These are phyloP conservation scores for Gandaritis pyraliata DNA, from an alignment of 2,888 invertebrate species.

Conservation along the genomic window DNA sequence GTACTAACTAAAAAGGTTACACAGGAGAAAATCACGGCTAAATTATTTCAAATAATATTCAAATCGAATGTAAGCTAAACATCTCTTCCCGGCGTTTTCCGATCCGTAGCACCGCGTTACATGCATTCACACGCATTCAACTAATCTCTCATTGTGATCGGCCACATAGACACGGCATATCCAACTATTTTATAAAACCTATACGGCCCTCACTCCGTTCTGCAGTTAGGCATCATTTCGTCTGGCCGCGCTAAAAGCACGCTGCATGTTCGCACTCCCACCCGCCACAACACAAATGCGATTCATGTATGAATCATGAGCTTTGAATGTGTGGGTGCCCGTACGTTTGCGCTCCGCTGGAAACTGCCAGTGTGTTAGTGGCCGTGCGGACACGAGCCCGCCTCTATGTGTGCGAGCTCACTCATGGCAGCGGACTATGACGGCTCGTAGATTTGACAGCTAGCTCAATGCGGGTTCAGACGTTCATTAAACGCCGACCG, in stretches of 20 bases:
- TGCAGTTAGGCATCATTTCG: slow-evolving; percentile 81
- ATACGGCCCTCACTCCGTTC: slow-evolving; percentile 71
- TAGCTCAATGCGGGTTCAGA: slow-evolving; percentile 85
- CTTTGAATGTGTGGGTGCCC: slow-evolving; percentile 67
- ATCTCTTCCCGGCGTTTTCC: slow-evolving; percentile 67
- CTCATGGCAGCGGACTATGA: slow-evolving; percentile 85
- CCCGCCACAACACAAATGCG: slow-evolving; percentile 76
- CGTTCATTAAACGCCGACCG: slow-evolving; percentile 81
- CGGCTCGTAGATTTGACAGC: slow-evolving; percentile 86
- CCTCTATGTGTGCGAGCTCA: slow-evolving; percentile 75
- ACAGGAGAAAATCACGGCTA: background rate
- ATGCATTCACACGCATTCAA: slow-evolving; percentile 81
- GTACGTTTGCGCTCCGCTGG: slow-evolving; percentile 76
- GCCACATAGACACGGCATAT: slow-evolving; percentile 73
- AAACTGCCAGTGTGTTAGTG: slow-evolving; percentile 81
- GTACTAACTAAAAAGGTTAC: background rate
- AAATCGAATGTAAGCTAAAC: slow-evolving; percentile 18
- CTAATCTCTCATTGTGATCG: slow-evolving; percentile 81
- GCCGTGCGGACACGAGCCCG: slow-evolving; percentile 71
- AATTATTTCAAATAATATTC: background rate
- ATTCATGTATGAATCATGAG: slow-evolving; percentile 74
- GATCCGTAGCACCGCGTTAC: slow-evolving; percentile 71
- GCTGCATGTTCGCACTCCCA: slow-evolving; percentile 84
- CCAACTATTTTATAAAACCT: slow-evolving; percentile 79
- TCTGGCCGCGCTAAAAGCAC: slow-evolving; percentile 81